phyloP scores from a whole-genome alignment of 2,797 vertebrate species.

The Artibeus jamaicensis region DNA sequence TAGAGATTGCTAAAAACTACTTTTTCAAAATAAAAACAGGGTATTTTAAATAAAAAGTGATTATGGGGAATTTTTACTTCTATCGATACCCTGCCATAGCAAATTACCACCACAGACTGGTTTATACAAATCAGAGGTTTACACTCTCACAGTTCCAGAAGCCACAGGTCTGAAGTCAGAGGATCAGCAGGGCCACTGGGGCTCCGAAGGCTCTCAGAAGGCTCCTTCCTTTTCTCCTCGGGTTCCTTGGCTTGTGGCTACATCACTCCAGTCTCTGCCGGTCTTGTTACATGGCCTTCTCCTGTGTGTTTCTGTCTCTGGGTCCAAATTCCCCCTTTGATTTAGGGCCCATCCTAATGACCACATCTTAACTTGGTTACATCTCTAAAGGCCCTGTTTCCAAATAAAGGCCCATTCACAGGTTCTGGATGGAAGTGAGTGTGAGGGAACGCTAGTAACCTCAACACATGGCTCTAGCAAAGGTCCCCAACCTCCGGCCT shows the following conservation, averaged over 20 bases:
- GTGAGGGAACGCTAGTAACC: neutral
- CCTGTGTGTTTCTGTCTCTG: neutral
- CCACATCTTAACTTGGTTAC: neutral
- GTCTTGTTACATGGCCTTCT: neutral
- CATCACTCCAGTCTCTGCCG: neutral
- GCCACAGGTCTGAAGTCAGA: neutral
- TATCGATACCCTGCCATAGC: neutral
- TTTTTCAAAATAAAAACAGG: neutral
- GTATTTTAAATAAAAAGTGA: neutral
- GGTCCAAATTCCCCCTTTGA: neutral
- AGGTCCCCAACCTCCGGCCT: neutral
- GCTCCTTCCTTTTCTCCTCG: neutral
- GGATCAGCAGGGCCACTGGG: rapidly evolving
- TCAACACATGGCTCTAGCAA: neutral
- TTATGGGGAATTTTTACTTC: neutral
- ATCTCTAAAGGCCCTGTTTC: neutral
- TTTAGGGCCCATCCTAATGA: neutral
- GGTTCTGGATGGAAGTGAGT: neutral
- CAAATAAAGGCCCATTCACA: neutral
- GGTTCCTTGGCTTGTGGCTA: neutral
- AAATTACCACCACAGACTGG: neutral
- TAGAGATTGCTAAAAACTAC: neutral
- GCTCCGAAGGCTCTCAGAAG: neutral
- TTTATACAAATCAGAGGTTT: neutral
- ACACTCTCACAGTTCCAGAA: neutral